Percentiles rank a stretch among this genome's conserved stretches.
Conservation (phyloP, 1,140 invertebrate genomes). For the Euura saliciscinereae region DNA sequence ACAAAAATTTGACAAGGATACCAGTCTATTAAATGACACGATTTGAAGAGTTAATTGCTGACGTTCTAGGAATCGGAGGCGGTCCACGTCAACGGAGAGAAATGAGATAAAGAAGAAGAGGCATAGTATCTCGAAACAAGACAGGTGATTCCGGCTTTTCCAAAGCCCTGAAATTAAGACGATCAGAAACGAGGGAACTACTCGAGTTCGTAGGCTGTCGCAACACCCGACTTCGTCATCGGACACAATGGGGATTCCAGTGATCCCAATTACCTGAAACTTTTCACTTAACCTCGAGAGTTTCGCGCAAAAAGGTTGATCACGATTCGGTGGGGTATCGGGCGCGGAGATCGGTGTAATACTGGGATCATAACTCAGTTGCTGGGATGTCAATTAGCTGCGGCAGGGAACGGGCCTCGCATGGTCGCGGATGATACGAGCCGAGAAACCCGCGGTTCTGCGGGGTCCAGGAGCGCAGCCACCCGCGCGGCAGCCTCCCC, state of each 20-base stretch:
- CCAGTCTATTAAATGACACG: too few relatives aligned
- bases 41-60: too few relatives aligned
- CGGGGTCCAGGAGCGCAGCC: background rate
- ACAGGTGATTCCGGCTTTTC: too few relatives aligned
- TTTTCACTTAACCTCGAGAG: conserved; percentile 10
- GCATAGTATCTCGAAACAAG: too few relatives aligned
- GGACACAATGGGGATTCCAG: conserved; percentile 3
- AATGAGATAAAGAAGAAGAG: too few relatives aligned
- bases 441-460: conserved; percentile 14
- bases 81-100: too few relatives aligned
- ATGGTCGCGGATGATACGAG: conserved; percentile 19
- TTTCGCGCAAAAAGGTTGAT: conserved; percentile 28
- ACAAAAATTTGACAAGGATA: too few relatives aligned
- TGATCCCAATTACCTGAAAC: conserved; percentile 9
- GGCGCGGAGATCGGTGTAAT: conserved; percentile 27
- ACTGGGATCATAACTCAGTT: conserved; percentile 30
- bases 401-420: conserved; percentile 20
- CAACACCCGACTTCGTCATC: background rate
- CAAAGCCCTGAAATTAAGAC: too few relatives aligned
- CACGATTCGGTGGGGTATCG: conserved; percentile 29
- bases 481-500: background rate
- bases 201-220: too few relatives aligned
- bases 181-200: background rate
- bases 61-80: too few relatives aligned
- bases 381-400: conserved; percentile 31